Conservation (phyloP, 2,113 vertebrate species). For the Proterorhinus semilunaris region DNA sequence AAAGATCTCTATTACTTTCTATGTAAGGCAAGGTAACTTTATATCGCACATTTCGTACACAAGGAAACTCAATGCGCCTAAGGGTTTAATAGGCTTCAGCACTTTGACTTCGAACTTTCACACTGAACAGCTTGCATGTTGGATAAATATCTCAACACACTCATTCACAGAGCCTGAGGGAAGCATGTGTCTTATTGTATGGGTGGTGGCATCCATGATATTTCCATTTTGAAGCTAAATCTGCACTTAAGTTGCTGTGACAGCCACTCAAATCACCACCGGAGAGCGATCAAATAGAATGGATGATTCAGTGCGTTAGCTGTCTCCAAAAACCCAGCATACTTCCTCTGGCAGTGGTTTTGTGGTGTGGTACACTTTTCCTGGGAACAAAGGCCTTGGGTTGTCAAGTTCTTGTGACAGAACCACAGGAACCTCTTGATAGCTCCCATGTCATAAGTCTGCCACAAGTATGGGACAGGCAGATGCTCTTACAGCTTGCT, state of each 20-base stretch:
- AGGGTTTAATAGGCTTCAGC: slow-evolving; percentile 10
- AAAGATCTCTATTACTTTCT: no score
- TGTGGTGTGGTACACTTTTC: slow-evolving; percentile 44
- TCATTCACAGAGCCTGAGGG: slow-evolving; percentile 17
- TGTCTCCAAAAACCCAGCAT: slow-evolving; percentile 55
- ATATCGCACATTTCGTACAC: no score
- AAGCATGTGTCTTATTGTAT: slow-evolving; percentile 49
- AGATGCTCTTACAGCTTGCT: slow-evolving; percentile 24
- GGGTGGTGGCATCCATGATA: slow-evolving; percentile 53
- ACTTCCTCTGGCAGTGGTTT: slow-evolving; percentile 50
- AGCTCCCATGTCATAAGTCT: slow-evolving; percentile 24
- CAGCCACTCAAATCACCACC: slow-evolving; percentile 57
- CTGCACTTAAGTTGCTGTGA: slow-evolving; percentile 62
- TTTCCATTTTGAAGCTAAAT: slow-evolving; percentile 65
- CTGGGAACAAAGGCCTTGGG: slow-evolving; percentile 50
- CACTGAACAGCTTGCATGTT: slow-evolving; percentile 30
- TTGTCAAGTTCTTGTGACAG: slow-evolving; percentile 44
- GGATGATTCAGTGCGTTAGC: slow-evolving; percentile 48
- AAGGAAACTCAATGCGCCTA: not conserved
- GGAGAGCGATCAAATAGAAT: slow-evolving; percentile 61
- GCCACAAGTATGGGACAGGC: slow-evolving; percentile 42
- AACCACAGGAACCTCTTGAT: slow-evolving; percentile 54
- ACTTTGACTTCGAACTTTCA: slow-evolving; percentile 37
- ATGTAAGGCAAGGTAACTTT: no score
- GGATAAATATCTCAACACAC: slow-evolving; percentile 36